Percentiles rank a stretch among this genome's conserved stretches.
These are phyloP conservation scores for Cyprinella venusta DNA, from an alignment of 2,797 vertebrate species.

Conservation along the genomic window DNA sequence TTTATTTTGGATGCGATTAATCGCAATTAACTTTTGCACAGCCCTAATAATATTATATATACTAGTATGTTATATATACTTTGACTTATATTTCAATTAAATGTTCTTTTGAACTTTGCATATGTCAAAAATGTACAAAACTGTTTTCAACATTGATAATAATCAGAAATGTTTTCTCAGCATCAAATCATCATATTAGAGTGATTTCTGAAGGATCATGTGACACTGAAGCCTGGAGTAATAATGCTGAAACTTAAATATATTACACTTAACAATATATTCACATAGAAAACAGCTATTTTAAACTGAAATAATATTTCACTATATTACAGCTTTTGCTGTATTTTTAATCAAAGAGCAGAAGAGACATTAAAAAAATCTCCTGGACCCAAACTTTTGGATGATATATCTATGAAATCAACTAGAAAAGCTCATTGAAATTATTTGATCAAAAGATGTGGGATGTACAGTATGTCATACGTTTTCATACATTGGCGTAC, in stretches of 20 bases:
- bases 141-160: not conserved
- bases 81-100: not conserved
- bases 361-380: not conserved
- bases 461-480: not conserved
- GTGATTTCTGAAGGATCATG: not conserved
- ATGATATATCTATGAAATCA: too few relatives aligned
- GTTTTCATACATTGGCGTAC: not conserved
- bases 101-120: not conserved
- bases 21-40: too few relatives aligned
- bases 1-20: too few relatives aligned
- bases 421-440: not conserved
- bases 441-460: not conserved
- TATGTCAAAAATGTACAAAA: not conserved
- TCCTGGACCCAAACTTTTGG: not conserved
- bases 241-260: not conserved
- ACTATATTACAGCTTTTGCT: not conserved
- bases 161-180: not conserved
- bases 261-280: not conserved
- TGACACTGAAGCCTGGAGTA: not conserved
- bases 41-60: too few relatives aligned
- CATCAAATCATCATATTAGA: fast-evolving
- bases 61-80: too few relatives aligned
- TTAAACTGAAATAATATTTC: not conserved
- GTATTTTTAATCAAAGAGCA: not conserved
- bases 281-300: not conserved